Evolutionary conservation across 2,797 vertebrate genomes (phyloP).

Genomic region (Sebastolobus altivelis): DNA sequence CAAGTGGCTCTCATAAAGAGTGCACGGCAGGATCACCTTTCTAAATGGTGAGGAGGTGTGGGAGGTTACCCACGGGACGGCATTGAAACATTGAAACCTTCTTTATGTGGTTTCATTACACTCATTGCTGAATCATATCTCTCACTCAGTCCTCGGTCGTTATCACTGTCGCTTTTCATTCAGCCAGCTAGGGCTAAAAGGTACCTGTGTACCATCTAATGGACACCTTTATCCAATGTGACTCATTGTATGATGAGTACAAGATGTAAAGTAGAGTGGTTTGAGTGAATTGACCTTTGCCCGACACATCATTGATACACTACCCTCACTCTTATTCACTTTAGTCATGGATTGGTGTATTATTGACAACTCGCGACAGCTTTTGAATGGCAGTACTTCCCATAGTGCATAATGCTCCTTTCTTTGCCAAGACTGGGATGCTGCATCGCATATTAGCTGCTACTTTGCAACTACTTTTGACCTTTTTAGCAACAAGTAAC

Average conservation of each 20-base stretch:
- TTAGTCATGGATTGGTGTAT: background rate
- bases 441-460: background rate
- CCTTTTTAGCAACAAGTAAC: background rate
- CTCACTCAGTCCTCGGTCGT: background rate
- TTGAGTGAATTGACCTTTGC: background rate
- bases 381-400: background rate
- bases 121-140: slow-evolving; percentile 19
- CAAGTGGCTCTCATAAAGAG: slow-evolving; percentile 17
- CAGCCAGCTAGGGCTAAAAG: background rate
- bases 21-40: slow-evolving; percentile 20
- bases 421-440: background rate
- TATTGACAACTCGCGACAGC: background rate
- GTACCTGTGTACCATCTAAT: background rate
- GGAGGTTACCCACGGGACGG: slow-evolving; percentile 2
- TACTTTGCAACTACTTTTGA: background rate
- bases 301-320: background rate
- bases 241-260: background rate
- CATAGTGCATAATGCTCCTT: background rate
- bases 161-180: background rate
- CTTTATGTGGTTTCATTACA: slow-evolving; percentile 19
- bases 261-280: slow-evolving; percentile 1
- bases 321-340: background rate
- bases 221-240: background rate
- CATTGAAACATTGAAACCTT: background rate
- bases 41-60: slow-evolving; percentile 28